Base-by-base conservation (phyloP, 37 sponge, comb jelly and placozoan genomes). In the Geodia barretti region DNA sequence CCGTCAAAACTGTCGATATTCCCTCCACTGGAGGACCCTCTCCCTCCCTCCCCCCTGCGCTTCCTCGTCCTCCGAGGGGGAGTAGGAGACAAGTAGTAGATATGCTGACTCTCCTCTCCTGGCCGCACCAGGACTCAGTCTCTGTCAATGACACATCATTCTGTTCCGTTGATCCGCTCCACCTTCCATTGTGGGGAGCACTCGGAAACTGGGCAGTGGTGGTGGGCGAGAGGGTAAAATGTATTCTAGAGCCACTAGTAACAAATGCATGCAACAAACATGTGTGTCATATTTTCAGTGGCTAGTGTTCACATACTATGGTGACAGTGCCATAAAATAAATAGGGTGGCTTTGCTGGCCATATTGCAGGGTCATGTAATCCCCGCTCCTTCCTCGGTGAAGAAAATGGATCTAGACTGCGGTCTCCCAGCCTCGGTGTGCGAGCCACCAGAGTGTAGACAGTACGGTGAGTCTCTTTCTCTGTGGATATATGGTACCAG, bases 331-430 rank as follows among this genome's bases (percentile, higher is more conserved):
- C 23, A 26, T 26, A 41, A 29, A 32, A 21, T 2, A 75, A 33
- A 30, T 23, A 29, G 23, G 21, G 70, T 30, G 31, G 31, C 70
- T 3, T 8, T n/a, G n/a, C 54, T 17, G 11, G 14, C 11, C 14
- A 47, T 17, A 47, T 47, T 47, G 54, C 11, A 47, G 54, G 54
- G 54, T 7, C 54, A 47, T 17, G 54, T 47, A 14, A n/a, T n/a
- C n/a, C n/a, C n/a, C n/a, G n/a, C 68, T 79, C 79, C 79, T 67
- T 79, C 68, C 34, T 26, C 7, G n/a, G 79, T 43, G 29, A 79
- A 79, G 54, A 64, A 79, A 41, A 20, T 43, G 7, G 47, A 9
- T 39, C 8, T 1, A 1, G 3, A 17, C 4, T 21, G 5, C 1
- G 8, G 54, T 4, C 79, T 68, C 65, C 79, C 65, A 3, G 47